Base-by-base conservation (phyloP, 2,797 vertebrate species). In the Poecilia gillii region DNA sequence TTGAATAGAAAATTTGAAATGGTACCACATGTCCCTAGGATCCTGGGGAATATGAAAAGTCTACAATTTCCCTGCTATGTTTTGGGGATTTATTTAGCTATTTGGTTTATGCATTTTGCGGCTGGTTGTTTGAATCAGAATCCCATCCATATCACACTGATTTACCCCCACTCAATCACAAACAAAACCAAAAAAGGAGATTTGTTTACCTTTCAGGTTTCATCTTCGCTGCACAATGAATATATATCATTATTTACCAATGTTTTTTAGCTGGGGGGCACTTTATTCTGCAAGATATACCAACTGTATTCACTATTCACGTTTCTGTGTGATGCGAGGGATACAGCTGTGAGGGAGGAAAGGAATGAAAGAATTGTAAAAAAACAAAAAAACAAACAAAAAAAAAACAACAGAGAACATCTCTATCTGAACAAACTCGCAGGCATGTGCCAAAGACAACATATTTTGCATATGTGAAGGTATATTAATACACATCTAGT, bases 261-360 rank as follows among this genome's bases (percentile, higher is more conserved):
- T 64, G 59, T 64, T 64, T 64, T 62, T 57, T 62, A 64, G 31
- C 59, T 64, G 59, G 31, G 53, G 33, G 59, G 59, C 16, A 64
- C 5, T 64, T 36, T 64, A 36, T 36, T 64, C 31, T 36, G 59
- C 59, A 64, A 64, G 31, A 64, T 20, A 64, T 64, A 6, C 31
- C 31, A 14, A 8, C 59, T 64, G 6, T 64, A 64, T 64, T 64
- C 31, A 64, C 59, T 9, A 64, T 64, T 64, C 59, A 62, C 59
- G 7, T 62, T 62, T 62, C 59, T 62, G 28, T 62, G 12, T 33
- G 59, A 62, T 62, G 31, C 20, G 31, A 36, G 59, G 59, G 59
- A 64, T 36, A 64, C 31, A 20, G 31, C 31, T 64, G 6, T 64
- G 33, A 64, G 31, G 31, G 59, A 33, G 59, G n/a, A 31, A 59